Evolutionary conservation across 2,797 vertebrate species (phyloP), one percentile per base, ranked within the genome.

Genomic region (Acipenser transmontanus): DNA sequence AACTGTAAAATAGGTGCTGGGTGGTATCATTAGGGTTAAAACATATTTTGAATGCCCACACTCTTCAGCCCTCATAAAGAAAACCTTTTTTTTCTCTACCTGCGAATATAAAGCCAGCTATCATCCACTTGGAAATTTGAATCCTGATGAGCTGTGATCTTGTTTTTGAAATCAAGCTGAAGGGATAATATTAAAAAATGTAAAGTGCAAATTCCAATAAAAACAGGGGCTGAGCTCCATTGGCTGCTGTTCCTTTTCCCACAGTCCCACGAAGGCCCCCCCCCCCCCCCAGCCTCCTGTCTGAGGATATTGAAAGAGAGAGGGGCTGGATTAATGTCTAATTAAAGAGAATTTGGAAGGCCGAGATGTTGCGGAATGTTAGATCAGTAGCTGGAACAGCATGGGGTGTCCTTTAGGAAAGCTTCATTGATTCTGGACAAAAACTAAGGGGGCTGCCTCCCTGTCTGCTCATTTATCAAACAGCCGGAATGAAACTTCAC

Each of bases 381-480:
- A 99, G 97, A 97, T 99, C 97, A 97, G 94, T 99, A 93, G 95
- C 96, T 92, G 85, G 91, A 96, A 92, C 96, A 95, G 95, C 95
- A 93, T 96, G 97, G 93, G 96, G 95, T 90, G 93, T 96, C 94
- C 94, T 97, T 98, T 96, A 95, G 93, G 93, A 94, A 97, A 92
- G 96, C 95, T 98, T 97, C 95, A 97, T 95, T 99, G 97, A 97
- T 91, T 93, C 91, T 75, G 88, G 87, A 98, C 97, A 99, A 98
- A 97, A 94, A 92, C 85, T 89, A 91, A 89, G 88, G 87, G 91
- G 88, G 87, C 93, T 94, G 94, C 94, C 94, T 93, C 93, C 92
- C 92, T 93, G 95, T 96, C 94, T 97, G 93, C 95, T 97, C 95
- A 98, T 99, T 97, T 98, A 99, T 99, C 95, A 98, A 93, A 93